Evolutionary conservation across 2,113 vertebrate species (phyloP).

Genomic region (Elgaria multicarinata): DNA sequence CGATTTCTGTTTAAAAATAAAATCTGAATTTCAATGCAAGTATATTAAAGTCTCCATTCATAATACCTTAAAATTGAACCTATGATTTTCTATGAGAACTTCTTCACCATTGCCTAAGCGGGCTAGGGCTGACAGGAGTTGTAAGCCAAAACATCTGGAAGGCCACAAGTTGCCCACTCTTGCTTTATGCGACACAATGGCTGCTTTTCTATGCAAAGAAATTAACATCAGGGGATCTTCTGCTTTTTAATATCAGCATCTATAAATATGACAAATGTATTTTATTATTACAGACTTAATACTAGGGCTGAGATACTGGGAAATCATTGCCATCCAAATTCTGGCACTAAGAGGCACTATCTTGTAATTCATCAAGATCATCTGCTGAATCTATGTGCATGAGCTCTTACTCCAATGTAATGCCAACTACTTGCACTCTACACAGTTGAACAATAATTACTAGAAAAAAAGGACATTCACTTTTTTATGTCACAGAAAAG

Average conservation of each 20-base stretch:
- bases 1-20: neutral
- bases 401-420: neutral
- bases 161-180: no score
- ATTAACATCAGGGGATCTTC: neutral
- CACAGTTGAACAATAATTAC: neutral
- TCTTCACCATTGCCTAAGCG: no score
- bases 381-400: no score
- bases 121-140: no score
- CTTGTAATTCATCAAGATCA: neutral
- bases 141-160: no score
- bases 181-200: no score
- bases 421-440: neutral
- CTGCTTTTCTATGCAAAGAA: neutral
- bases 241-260: neutral
- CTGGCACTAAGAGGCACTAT: neutral
- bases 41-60: no score
- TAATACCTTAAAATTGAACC: neutral
- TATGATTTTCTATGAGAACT: neutral
- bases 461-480: neutral
- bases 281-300: neutral
- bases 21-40: neutral
- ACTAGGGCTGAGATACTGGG: neutral
- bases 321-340: no score
- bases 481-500: neutral
- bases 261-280: neutral